Percentiles rank a stretch among this genome's conserved stretches.
These are phyloP conservation scores for Actenoides hombroni DNA, from an alignment of 2,113 vertebrate genomes.

Conservation along the genomic window DNA sequence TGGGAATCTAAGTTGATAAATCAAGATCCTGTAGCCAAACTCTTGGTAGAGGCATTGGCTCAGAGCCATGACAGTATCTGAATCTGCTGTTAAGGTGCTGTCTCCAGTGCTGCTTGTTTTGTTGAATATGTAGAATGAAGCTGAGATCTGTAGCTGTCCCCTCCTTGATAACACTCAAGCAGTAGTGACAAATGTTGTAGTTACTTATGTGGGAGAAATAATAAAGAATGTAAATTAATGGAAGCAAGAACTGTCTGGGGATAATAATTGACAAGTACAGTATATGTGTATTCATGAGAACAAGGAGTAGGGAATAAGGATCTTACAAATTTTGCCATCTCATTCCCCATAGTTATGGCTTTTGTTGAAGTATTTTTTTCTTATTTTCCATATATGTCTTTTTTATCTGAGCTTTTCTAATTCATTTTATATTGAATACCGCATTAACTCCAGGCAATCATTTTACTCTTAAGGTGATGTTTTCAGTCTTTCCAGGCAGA, in stretches of 20 bases:
- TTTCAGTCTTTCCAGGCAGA: neutral
- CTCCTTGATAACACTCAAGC: neutral
- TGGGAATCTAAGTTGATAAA: neutral
- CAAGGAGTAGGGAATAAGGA: neutral
- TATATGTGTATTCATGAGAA: neutral
- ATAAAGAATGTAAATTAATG: neutral
- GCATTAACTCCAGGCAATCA: neutral
- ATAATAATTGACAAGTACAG: neutral
- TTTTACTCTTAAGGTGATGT: neutral
- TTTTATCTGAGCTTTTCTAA: neutral
- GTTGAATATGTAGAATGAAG: neutral
- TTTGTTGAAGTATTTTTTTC: neutral
- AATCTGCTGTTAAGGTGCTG: neutral
- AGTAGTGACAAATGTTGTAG: neutral
- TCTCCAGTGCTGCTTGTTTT: neutral
- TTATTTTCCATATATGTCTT: neutral
- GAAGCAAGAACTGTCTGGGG: neutral
- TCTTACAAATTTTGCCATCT: neutral
- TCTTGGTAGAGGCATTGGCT: neutral
- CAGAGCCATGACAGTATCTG: fast-evolving
- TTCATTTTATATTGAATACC: neutral
- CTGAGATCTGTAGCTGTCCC: neutral
- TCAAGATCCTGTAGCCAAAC: neutral
- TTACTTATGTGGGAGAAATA: neutral
- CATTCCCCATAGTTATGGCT: neutral